Conservation (phyloP, 2,113 vertebrate genomes). For the Stigmatopora nigra region DNA sequence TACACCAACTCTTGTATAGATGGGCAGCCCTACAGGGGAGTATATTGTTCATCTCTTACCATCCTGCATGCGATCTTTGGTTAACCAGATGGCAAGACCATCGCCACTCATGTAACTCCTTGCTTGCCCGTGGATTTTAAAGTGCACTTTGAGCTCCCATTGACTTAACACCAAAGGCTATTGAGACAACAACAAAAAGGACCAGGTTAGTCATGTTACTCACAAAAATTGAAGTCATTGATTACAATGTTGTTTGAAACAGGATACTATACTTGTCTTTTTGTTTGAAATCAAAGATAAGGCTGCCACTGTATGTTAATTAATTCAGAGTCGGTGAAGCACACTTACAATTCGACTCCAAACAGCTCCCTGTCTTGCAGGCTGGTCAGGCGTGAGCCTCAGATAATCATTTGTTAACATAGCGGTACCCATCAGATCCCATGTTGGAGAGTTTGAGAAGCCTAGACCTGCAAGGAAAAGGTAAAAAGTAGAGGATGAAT, state of each 20-base stretch:
- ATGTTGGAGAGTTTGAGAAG: slow-evolving; percentile 80
- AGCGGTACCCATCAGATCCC: slow-evolving; percentile 86
- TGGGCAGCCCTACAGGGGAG: neutral
- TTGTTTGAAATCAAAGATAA: neutral
- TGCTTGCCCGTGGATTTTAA: slow-evolving; percentile 85
- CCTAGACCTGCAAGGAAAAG: slow-evolving; percentile 73
- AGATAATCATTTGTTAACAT: slow-evolving; percentile 85
- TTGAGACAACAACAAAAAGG: slow-evolving; percentile 12
- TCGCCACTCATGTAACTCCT: slow-evolving; percentile 94
- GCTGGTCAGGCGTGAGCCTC: slow-evolving; percentile 86
- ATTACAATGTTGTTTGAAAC: neutral
- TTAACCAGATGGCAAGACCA: slow-evolving; percentile 88
- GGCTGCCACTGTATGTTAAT: neutral
- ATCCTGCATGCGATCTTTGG: slow-evolving; percentile 88
- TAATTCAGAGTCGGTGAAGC: neutral
- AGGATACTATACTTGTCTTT: neutral
- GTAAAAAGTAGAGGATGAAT: too few species aligned
- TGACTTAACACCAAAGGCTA: slow-evolving; percentile 84
- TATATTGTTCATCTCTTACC: slow-evolving; percentile 56
- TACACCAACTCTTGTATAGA: neutral
- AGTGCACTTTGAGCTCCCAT: slow-evolving; percentile 93
- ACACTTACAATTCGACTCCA: slow-evolving; percentile 88
- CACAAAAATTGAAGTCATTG: neutral
- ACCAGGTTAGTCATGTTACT: slow-evolving; percentile 7
- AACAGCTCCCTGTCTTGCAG: slow-evolving; percentile 88